A percentile compares a stretch with the other conserved stretches of the same genome.
These are phyloP conservation scores for Sinocyclocheilus rhinocerous DNA, from an alignment of 2,113 vertebrate genomes.

Conservation along the genomic window DNA sequence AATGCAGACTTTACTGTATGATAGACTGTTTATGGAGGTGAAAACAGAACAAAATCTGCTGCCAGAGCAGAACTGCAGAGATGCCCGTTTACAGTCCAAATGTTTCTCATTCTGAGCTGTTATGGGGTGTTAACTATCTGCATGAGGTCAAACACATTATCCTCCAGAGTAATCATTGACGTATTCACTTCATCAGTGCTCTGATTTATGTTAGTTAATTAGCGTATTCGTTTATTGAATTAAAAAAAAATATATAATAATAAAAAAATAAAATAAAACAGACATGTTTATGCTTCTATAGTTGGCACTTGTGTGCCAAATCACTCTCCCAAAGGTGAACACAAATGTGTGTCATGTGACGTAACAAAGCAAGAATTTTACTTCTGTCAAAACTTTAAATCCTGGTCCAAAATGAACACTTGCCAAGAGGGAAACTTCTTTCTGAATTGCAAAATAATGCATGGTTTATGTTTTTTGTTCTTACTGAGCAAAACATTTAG, in stretches of 20 bases:
- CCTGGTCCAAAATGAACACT: no score
- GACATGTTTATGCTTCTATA: no score
- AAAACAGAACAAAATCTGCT: neutral
- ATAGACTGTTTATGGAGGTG: neutral
- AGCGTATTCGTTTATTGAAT: neutral
- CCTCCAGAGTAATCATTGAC: neutral
- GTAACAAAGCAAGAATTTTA: neutral
- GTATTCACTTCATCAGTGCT: neutral
- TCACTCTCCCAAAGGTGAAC: neutral
- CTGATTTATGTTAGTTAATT: neutral
- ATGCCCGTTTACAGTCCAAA: constrained; percentile 11
- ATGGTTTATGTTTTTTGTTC: no score
- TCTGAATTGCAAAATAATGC: no score
- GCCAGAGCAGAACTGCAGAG: neutral
- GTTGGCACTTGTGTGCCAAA: neutral
- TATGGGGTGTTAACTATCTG: constrained; percentile 11
- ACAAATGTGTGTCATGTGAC: neutral
- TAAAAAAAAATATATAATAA: no score
- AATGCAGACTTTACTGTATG: neutral
- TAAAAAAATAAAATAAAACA: no score
- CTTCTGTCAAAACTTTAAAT: neutral
- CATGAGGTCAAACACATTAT: constrained; percentile 4
- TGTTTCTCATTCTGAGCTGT: constrained; percentile 1
- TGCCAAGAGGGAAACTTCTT: no score
- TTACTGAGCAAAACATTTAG: no score